Evolutionary conservation across 1,140 invertebrate species (phyloP).

Genomic region (Brachionus asplanchnoidis): DNA sequence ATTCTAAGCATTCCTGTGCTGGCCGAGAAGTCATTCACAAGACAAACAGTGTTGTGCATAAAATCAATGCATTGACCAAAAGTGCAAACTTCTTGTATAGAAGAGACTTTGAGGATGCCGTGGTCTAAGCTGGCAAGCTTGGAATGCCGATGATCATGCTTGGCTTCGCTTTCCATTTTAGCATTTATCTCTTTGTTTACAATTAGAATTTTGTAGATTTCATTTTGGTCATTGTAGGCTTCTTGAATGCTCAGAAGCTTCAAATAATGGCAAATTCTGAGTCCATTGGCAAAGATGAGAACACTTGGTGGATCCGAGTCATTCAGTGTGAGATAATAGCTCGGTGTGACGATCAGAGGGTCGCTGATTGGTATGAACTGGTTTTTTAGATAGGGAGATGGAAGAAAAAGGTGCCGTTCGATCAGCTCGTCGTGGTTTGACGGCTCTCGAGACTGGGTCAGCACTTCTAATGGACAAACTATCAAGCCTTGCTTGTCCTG

Average conservation of each 20-base stretch:
- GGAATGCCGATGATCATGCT: not conserved
- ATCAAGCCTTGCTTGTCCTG: not conserved
- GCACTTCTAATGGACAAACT: slow-evolving; percentile 18
- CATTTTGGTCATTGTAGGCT: not conserved
- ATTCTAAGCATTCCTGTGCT: not conserved
- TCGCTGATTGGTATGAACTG: not conserved
- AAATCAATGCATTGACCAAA: slow-evolving; percentile 36
- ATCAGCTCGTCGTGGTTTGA: not conserved
- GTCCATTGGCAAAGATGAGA: not conserved
- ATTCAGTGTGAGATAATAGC: not conserved
- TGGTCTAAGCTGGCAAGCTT: not conserved
- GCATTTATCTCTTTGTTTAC: slow-evolving; percentile 24
- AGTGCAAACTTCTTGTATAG: not conserved
- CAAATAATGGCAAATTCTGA: not conserved
- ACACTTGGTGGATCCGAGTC: not conserved
- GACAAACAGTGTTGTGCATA: slow-evolving; percentile 25
- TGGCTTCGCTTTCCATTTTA: not conserved
- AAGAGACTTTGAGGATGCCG: not conserved
- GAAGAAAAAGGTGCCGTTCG: slow-evolving; percentile 25
- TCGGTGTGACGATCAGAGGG: not conserved
- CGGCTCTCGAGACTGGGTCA: not conserved
- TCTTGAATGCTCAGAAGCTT: not conserved
- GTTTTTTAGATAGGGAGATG: slow-evolving; percentile 39
- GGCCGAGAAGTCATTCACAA: not conserved
- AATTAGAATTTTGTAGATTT: slow-evolving; percentile 10